Evolutionary conservation across 2,888 invertebrate species (phyloP), one percentile per base, ranked within the genome.

Genomic region (Rhagonycha fulva): DNA sequence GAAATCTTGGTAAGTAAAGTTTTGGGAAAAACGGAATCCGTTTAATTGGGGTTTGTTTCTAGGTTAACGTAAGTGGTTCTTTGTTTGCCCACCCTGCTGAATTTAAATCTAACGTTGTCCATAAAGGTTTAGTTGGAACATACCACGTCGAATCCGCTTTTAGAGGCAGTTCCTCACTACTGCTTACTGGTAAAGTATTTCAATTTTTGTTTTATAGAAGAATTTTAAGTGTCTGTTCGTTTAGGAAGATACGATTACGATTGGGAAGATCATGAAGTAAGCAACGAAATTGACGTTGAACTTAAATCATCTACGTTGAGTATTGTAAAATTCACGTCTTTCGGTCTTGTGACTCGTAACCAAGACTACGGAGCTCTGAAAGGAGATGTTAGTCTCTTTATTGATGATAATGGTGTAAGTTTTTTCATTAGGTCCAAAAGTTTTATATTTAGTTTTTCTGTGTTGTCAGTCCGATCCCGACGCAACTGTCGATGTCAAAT

Each of bases 401-500:
- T 84, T 23, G 84, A 84, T 68, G 82, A 81, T 19, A 80, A 82
- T 76, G 80, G 81, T 10, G 81, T 81, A 79, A 72, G 81, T 76
- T 24, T 0, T 26, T 66, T 24, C 5, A 3, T 23, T 19, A 24
- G n/a, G 24, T 24, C n/a, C 5, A 7, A 62, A 23, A 62, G 10
- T 11, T 19, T 2, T 5, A 24, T 11, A 4, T 66, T 12, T 0
- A 14, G 3, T 26, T 7, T 19, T 9, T 26, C 5, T 66, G n/a
- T 26, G 2, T 66, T 71, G 73, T 62, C 19, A 78, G 79, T 62
- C 79, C 19, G 80, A 82, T 63, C 82, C 79, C 32, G 89, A 92
- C 10, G 92, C 91, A 7, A 90, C 93, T 71, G 92, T 94, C 0
- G 91, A 92, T 1, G 90, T 92, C 73, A 93, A 92, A 82, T 90